These are phyloP conservation scores for Conops quadrifasciatus DNA, from an alignment of 2,888 invertebrate species.

Conservation along the genomic window DNA sequence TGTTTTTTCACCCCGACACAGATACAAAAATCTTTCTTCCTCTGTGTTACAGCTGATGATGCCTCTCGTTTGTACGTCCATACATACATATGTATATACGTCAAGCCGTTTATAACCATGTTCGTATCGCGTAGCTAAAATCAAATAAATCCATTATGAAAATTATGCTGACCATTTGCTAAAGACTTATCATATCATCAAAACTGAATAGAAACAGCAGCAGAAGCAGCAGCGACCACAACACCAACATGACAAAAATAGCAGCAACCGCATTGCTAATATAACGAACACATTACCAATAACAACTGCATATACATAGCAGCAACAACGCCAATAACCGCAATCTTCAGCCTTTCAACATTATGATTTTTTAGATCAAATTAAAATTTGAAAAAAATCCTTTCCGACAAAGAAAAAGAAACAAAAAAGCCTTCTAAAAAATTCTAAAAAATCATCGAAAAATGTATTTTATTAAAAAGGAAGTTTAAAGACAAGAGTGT, in stretches of 20 bases:
- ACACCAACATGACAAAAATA: too few species aligned
- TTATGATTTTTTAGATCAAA: background rate
- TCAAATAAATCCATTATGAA: conserved; percentile 36
- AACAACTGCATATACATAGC: background rate
- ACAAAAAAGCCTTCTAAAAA: too few species aligned
- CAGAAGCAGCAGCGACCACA: conserved; percentile 8
- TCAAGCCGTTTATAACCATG: background rate
- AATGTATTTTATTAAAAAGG: too few species aligned
- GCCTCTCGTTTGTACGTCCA: background rate
- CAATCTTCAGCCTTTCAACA: conserved; percentile 13
- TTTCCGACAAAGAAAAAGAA: background rate
- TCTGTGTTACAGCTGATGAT: background rate
- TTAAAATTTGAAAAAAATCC: too few species aligned
- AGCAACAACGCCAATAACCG: conserved; percentile 16
- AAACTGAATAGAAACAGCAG: conserved; percentile 17
- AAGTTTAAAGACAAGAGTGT: background rate
- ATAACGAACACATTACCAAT: background rate
- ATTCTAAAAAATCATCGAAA: background rate
- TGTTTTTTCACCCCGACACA: background rate
- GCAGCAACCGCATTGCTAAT: too few species aligned
- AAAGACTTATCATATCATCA: conserved; percentile 12
- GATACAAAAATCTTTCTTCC: conserved; percentile 1
- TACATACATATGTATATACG: background rate
- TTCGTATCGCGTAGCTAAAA: background rate
- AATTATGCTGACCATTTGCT: conserved; percentile 35